Conservation (phyloP, 2,888 invertebrate genomes). For the Endomychus coccineus region DNA sequence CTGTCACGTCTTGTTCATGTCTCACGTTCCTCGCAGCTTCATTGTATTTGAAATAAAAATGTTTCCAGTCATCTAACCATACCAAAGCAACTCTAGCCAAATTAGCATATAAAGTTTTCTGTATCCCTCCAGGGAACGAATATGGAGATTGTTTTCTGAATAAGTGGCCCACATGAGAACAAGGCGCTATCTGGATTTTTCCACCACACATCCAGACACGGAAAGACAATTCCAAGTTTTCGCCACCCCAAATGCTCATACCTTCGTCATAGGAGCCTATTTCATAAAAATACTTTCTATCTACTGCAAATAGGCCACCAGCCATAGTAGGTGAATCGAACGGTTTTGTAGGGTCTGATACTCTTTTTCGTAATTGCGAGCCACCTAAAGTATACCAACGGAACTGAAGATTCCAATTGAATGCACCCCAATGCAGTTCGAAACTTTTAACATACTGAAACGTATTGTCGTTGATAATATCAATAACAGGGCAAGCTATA, state of each 20-base stretch:
- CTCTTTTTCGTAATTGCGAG: conserved; percentile 54
- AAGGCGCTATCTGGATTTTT: conserved; percentile 81
- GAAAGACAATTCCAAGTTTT: conserved; percentile 95
- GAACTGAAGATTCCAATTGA: conserved; percentile 96
- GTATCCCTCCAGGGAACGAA: conserved; percentile 87
- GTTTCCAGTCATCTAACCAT: conserved; percentile 98
- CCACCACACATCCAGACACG: conserved; percentile 95
- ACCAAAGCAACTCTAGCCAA: conserved; percentile 88
- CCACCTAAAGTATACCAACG: conserved; percentile 69
- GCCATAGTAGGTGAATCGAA: conserved; percentile 88
- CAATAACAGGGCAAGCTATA: conserved; percentile 79
- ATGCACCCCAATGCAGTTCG: conserved; percentile 96
- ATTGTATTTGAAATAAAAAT: conserved; percentile 85
- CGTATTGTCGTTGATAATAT: conserved; percentile 92
- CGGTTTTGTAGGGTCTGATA: conserved; percentile 58
- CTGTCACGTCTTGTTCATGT: conserved; percentile 54
- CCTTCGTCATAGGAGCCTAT: conserved; percentile 64
- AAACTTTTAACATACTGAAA: conserved; percentile 92
- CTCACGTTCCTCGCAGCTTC: conserved; percentile 55
- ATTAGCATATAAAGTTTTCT: conserved; percentile 81
- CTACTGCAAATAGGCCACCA: conserved; percentile 87
- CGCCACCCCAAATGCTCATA: conserved; percentile 94
- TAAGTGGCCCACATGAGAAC: conserved; percentile 89
- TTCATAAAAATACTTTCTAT: conserved; percentile 77
- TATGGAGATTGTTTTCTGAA: conserved; percentile 92